phyloP scores from a whole-genome alignment of 2,113 vertebrate species.

The Gavia stellata region DNA sequence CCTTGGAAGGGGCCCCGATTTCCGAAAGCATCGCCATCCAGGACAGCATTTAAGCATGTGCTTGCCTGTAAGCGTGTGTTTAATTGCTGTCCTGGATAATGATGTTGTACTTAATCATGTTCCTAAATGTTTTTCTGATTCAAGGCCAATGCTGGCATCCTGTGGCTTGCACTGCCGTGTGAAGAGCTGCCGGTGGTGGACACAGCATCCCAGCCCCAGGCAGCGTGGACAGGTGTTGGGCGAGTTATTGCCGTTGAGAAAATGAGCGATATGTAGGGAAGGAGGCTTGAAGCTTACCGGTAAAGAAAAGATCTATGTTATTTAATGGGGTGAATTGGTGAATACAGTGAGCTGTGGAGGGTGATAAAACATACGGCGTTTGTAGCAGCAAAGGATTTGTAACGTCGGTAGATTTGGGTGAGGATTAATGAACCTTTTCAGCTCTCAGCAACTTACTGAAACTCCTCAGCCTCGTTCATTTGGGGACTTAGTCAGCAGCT shows the following conservation, averaged over 20 bases:
- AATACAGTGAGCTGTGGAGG: fast-evolving
- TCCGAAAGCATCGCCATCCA: neutral
- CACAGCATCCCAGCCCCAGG: neutral
- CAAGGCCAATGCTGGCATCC: neutral
- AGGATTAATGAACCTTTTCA: neutral
- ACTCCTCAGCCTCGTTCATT: neutral
- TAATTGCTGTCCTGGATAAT: neutral
- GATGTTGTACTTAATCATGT: neutral
- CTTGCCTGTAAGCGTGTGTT: neutral
- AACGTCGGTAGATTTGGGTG: neutral
- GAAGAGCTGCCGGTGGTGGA: neutral
- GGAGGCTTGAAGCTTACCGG: neutral
- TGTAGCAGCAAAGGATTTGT: neutral
- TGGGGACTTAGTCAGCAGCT: neutral
- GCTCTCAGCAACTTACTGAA: neutral
- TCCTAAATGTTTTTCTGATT: neutral
- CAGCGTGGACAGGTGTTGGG: fast-evolving
- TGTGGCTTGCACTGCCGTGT: neutral
- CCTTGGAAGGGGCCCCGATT: neutral
- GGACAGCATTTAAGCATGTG: neutral
- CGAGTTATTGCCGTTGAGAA: neutral
- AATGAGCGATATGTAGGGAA: neutral
- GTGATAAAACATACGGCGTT: fast-evolving
- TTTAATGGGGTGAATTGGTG: neutral
- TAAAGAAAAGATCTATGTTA: neutral